These are phyloP conservation scores for Yponomeuta cagnagella DNA, from an alignment of 2,888 invertebrate species.

Conservation along the genomic window DNA sequence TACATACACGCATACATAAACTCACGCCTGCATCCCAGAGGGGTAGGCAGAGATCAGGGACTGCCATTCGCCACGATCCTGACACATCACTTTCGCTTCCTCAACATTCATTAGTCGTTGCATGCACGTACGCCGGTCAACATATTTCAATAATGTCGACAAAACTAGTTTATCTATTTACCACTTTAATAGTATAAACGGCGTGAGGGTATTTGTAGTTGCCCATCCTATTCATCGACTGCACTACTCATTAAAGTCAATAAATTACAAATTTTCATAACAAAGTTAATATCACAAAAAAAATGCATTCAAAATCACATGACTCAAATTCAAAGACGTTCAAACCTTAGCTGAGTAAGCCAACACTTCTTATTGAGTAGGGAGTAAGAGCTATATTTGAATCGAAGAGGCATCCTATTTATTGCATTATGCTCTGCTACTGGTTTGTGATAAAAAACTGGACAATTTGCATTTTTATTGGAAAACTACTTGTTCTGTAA, in stretches of 20 bases:
- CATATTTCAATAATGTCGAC: too few species aligned
- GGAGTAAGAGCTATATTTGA: neutral
- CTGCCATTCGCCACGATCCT: too few species aligned
- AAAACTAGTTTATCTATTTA: too few species aligned
- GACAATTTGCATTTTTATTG: constrained; percentile 25
- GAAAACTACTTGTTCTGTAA: constrained; percentile 16
- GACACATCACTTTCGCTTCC: too few species aligned
- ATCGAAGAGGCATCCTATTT: neutral
- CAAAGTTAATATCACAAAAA: neutral
- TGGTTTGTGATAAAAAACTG: constrained; percentile 11
- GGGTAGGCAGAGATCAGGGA: too few species aligned
- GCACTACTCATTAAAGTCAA: neutral
- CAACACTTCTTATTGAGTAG: neutral
- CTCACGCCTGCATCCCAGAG: too few species aligned
- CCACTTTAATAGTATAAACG: too few species aligned
- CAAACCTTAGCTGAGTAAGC: neutral
- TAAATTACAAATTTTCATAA: constrained; percentile 9
- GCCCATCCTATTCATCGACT: too few species aligned
- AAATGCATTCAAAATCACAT: neutral
- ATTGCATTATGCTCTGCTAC: neutral
- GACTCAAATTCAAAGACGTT: neutral
- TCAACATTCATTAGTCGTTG: too few species aligned
- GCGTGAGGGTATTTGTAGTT: too few species aligned
- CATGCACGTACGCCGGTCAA: too few species aligned
- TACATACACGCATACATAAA: too few species aligned